Evolutionary conservation across 2,888 invertebrate species (phyloP).

Genomic region (Matsumyia berberina): DNA sequence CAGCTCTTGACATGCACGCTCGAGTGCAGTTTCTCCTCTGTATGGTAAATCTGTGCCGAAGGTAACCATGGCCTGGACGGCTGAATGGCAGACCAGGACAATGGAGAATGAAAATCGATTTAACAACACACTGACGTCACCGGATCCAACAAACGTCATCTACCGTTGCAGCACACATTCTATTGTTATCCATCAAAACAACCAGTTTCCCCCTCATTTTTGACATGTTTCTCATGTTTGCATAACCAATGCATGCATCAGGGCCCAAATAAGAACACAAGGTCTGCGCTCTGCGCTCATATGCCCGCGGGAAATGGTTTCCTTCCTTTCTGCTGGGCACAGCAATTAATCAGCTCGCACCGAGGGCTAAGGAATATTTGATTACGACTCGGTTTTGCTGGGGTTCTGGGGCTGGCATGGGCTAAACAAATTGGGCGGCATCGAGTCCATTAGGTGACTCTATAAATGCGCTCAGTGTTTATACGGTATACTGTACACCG

Average conservation of each 20-base stretch:
- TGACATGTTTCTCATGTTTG: conserved; percentile 46
- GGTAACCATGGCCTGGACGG: conserved; percentile 41
- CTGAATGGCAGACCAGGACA: conserved; percentile 52
- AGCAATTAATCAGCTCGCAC: conserved; percentile 66
- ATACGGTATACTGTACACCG: conserved; percentile 22
- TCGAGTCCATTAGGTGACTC: conserved; percentile 37
- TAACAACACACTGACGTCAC: conserved; percentile 66
- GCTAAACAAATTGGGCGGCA: conserved; percentile 29
- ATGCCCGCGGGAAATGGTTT: conserved; percentile 44
- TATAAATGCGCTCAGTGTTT: conserved; percentile 52
- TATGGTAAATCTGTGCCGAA: conserved; percentile 15
- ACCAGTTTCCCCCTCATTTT: conserved; percentile 3
- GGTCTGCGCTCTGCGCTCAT: conserved; percentile 6
- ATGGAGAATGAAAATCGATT: conserved; percentile 61
- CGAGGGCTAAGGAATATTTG: conserved; percentile 34
- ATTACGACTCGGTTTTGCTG: conserved; percentile 43
- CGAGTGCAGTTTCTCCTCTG: conserved; percentile 48
- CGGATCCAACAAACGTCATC: conserved; percentile 48
- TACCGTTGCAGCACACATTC: conserved; percentile 52
- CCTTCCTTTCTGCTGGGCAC: conserved; percentile 41
- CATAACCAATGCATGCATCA: conserved; percentile 41
- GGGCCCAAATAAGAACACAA: conserved; percentile 27
- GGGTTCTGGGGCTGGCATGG: conserved; percentile 16
- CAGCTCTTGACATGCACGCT: conserved; percentile 61
- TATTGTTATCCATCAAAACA: conserved; percentile 11